Evolutionary conservation across 37 sponge, comb jelly and placozoan genomes (phyloP).

Genomic region (Geodia barretti): DNA sequence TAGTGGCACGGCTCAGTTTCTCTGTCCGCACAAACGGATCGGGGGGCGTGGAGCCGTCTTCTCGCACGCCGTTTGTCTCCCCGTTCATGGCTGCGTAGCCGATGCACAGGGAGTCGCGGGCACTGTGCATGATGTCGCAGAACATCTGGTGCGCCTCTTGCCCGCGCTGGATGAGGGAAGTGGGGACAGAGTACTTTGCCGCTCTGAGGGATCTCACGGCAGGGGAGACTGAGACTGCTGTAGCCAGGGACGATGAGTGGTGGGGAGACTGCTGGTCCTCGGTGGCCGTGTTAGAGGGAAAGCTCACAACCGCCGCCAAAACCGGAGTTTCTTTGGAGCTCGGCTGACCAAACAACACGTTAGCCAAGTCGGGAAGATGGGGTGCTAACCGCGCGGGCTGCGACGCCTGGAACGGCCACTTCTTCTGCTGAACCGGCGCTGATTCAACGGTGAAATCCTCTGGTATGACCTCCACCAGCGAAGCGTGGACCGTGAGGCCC

Average conservation of each 20-base stretch:
- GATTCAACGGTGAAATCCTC: slow-evolving; percentile 21
- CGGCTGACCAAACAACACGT: not conserved
- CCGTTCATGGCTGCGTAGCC: slow-evolving; percentile 52
- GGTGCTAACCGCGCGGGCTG: not conserved
- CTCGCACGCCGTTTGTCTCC: not conserved
- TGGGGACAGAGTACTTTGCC: slow-evolving; percentile 36
- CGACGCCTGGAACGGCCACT: slow-evolving; percentile 26
- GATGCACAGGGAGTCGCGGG: slow-evolving; percentile 43
- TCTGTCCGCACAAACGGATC: not conserved
- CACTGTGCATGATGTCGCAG: slow-evolving; percentile 42
- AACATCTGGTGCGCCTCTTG: slow-evolving; percentile 64
- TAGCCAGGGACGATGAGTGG: not conserved
- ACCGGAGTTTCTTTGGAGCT: not conserved
- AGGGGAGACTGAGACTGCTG: not conserved
- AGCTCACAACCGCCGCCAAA: not conserved
- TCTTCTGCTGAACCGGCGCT: not conserved
- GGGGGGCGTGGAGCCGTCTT: not conserved
- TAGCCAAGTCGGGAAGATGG: not conserved
- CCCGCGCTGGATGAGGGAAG: slow-evolving; percentile 33
- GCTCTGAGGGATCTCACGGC: not conserved
- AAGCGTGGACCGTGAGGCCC: slow-evolving; percentile 78
- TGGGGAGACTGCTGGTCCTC: too few relatives aligned
- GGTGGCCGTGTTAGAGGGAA: not conserved
- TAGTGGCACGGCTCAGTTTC: not conserved
- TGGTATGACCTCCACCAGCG: slow-evolving; percentile 48